These are phyloP conservation scores for Mythimna loreyi DNA, from an alignment of 2,888 invertebrate genomes.

Conservation along the genomic window DNA sequence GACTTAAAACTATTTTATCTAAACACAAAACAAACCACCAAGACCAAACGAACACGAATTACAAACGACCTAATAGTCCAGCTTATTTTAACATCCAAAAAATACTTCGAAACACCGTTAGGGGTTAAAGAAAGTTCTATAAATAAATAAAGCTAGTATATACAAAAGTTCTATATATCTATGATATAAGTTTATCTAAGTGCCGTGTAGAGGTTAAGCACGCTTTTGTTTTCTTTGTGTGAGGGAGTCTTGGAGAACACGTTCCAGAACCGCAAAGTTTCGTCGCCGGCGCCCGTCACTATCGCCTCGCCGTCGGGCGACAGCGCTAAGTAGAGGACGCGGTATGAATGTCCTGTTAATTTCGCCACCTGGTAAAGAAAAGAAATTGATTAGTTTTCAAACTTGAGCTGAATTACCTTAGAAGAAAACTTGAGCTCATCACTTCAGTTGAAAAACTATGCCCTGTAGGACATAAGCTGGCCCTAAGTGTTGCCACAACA, in stretches of 20 bases:
- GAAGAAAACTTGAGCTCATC: no score
- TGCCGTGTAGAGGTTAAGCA: slow-evolving; percentile 97
- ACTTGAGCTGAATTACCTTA: no score
- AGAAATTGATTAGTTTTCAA: neutral
- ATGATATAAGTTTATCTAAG: slow-evolving; percentile 81
- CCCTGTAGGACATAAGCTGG: no score
- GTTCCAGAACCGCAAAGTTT: slow-evolving; percentile 99
- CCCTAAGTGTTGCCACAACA: no score
- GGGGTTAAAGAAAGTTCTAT: slow-evolving; percentile 51
- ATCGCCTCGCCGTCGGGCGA: slow-evolving; percentile 99
- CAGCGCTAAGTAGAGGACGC: slow-evolving; percentile 98
- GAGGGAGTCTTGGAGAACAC: slow-evolving; percentile 99
- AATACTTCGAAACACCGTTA: slow-evolving; percentile 60
- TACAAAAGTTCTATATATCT: slow-evolving; percentile 61
- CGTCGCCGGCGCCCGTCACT: slow-evolving; percentile 99
- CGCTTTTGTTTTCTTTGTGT: slow-evolving; percentile 98
- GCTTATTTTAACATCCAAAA: slow-evolving; percentile 59
- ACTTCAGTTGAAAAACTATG: no score
- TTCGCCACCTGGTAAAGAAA: slow-evolving; percentile 95
- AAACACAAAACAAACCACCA: slow-evolving; percentile 55
- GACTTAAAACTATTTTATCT: slow-evolving; percentile 15
- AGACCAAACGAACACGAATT: slow-evolving; percentile 50
- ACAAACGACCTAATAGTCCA: slow-evolving; percentile 58
- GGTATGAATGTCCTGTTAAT: slow-evolving; percentile 98
- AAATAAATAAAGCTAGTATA: slow-evolving; percentile 66